A percentile compares a stretch with the other conserved stretches of the same genome.
Conservation (phyloP, 2,797 vertebrate species). For the Pelodytes ibericus region DNA sequence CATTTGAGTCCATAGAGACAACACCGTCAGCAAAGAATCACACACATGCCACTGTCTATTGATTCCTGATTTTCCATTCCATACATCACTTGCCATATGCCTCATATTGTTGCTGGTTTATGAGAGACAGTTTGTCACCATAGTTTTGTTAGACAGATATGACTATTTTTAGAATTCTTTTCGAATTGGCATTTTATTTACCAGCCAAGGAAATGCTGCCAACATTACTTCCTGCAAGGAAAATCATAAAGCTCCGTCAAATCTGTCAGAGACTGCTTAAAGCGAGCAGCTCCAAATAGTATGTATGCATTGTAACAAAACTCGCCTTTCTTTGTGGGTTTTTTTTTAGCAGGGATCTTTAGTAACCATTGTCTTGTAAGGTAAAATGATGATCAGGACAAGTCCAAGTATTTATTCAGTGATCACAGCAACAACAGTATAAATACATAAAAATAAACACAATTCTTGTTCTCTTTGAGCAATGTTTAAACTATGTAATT, state of each 20-base stretch:
- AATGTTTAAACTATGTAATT: too few species aligned
- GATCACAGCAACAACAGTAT: too few species aligned
- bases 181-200: conserved; percentile 42
- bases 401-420: too few species aligned
- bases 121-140: conserved; percentile 27
- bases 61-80: conserved; percentile 6
- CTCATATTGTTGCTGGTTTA: conserved; percentile 6
- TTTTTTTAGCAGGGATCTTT: too few species aligned
- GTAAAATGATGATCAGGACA: too few species aligned
- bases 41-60: background rate
- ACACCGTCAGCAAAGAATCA: background rate
- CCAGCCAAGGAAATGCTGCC: conserved; percentile 42
- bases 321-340: too few species aligned
- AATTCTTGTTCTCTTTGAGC: too few species aligned
- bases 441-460: too few species aligned
- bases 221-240: conserved; percentile 22
- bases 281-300: background rate
- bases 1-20: background rate
- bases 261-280: background rate
- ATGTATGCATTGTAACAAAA: too few species aligned
- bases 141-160: conserved; percentile 33
- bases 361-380: too few species aligned
- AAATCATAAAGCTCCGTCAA: conserved; percentile 16
- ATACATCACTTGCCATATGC: conserved; percentile 6
- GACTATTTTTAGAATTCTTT: conserved; percentile 40